A percentile compares a stretch with the other conserved stretches of the same genome.
Evolutionary conservation across 2,797 vertebrate species (phyloP).

Genomic region (Graptemys geographica): DNA sequence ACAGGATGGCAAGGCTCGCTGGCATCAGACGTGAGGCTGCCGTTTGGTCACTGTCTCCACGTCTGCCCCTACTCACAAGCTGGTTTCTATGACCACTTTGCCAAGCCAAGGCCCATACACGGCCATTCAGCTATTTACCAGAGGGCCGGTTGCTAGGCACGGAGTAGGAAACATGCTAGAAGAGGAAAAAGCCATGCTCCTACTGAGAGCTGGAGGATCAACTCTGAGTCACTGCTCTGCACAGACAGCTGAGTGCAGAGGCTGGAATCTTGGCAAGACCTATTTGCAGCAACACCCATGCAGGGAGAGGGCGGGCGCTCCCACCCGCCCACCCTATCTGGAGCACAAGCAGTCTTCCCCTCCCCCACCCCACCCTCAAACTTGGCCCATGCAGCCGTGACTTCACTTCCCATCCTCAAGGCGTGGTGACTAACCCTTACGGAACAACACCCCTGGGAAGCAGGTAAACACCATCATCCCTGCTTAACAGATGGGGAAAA

Average conservation of each 20-base stretch:
- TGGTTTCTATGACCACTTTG: not conserved
- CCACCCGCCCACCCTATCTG: not conserved
- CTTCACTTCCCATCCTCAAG: not conserved
- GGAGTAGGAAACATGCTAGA: not conserved
- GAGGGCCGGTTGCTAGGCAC: not conserved
- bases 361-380: not conserved
- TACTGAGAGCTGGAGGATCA: not conserved
- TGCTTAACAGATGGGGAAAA: not conserved
- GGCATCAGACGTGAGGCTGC: not conserved
- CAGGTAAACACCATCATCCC: not conserved
- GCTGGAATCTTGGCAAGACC: no score
- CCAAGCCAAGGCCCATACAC: not conserved
- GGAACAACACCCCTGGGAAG: not conserved
- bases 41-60: not conserved
- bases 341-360: not conserved
- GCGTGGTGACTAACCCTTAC: not conserved
- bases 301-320: not conserved
- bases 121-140: not conserved
- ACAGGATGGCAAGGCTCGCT: not conserved
- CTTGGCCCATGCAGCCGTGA: not conserved
- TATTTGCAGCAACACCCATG: not conserved
- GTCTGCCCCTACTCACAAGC: not conserved
- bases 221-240: not conserved
- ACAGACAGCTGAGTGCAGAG: not conserved
- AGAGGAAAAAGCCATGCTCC: not conserved